Conservation (phyloP, 1,140 invertebrate genomes). For the Lasioglossum baleicum region DNA sequence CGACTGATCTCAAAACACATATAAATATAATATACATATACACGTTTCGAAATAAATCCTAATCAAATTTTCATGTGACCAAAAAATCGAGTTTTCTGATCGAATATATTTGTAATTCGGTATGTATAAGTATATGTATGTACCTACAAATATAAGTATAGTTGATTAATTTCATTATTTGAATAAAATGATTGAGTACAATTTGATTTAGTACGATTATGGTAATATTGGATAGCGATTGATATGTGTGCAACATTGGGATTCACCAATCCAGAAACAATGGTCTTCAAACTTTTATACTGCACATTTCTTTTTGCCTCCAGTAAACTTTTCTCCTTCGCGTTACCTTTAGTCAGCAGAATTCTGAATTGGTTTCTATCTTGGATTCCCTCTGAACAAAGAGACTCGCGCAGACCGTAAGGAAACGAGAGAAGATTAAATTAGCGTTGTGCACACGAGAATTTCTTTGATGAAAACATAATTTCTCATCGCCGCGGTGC, state of each 20-base stretch:
- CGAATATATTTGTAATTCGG: no score
- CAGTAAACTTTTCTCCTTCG: slow-evolving; percentile 24
- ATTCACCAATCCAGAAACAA: slow-evolving; percentile 33
- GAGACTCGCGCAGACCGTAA: slow-evolving; percentile 23
- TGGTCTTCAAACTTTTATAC: slow-evolving; percentile 26
- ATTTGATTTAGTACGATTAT: not conserved
- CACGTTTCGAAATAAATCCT: not conserved
- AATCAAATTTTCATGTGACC: no score
- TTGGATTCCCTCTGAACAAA: slow-evolving; percentile 42
- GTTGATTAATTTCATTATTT: no score
- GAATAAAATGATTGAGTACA: no score
- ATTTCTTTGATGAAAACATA: slow-evolving; percentile 20
- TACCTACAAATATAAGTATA: no score
- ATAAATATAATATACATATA: not conserved
- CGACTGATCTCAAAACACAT: not conserved
- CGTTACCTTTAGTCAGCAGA: slow-evolving; percentile 49
- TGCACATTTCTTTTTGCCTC: slow-evolving; percentile 18
- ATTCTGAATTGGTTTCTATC: slow-evolving; percentile 43
- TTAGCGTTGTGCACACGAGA: slow-evolving; percentile 22
- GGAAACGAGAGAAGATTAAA: slow-evolving; percentile 45
- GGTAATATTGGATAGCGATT: not conserved
- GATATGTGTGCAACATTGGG: not conserved
- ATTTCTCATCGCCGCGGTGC: not conserved
- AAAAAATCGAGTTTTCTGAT: no score
- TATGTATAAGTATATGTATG: no score